phyloP scores from a whole-genome alignment of 2,113 vertebrate species.

The Mungos mungo region DNA sequence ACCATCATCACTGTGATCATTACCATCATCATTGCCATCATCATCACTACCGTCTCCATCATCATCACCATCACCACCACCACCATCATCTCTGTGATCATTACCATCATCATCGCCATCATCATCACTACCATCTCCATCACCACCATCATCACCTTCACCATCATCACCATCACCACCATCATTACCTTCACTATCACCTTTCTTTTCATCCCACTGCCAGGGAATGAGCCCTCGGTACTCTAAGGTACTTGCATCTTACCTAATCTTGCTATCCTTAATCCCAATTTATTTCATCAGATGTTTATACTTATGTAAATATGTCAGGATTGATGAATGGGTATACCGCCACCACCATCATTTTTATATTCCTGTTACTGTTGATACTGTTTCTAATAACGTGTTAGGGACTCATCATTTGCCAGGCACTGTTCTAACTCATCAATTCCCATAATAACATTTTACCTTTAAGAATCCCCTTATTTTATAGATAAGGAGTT shows the following conservation, averaged over 20 bases:
- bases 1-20: neutral
- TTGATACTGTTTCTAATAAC: neutral
- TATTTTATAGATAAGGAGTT: neutral
- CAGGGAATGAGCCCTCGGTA: neutral
- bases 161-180: neutral
- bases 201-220: too few species aligned
- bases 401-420: rapidly evolving
- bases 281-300: neutral
- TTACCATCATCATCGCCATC: neutral
- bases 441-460: neutral
- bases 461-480: neutral
- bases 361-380: too few species aligned
- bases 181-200: rapidly evolving
- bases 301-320: neutral
- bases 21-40: neutral
- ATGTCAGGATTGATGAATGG: neutral
- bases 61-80: neutral
- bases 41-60: too few species aligned
- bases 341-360: rapidly evolving
- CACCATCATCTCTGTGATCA: neutral
- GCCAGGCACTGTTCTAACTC: neutral
- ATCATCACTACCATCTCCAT: neutral
- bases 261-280: neutral
- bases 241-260: neutral
- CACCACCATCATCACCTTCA: rapidly evolving